These are phyloP conservation scores for Cryptus viduatorius DNA, from an alignment of 2,888 invertebrate species.

Conservation along the genomic window DNA sequence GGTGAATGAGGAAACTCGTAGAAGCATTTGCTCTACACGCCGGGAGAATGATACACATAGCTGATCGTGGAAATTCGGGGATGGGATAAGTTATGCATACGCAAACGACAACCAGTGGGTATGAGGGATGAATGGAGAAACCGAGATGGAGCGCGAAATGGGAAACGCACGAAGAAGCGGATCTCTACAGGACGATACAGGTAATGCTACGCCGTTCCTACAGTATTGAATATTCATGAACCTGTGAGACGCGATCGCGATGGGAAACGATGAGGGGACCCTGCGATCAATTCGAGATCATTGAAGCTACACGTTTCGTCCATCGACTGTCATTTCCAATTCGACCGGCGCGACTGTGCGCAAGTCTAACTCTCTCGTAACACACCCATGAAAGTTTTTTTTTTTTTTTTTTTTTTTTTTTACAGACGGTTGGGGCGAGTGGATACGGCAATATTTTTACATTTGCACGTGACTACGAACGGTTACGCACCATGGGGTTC, in stretches of 20 bases:
- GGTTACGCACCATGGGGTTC: neutral
- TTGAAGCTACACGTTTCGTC: conserved; percentile 36
- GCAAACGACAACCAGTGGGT: too few species aligned
- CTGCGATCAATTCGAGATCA: conserved; percentile 30
- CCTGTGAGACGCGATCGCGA: conserved; percentile 6
- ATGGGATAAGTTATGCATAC: neutral
- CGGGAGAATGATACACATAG: neutral
- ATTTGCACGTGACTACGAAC: neutral
- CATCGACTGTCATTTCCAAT: conserved; percentile 47
- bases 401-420: neutral
- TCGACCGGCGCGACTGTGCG: conserved; percentile 30
- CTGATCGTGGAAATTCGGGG: neutral
- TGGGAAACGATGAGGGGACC: conserved; percentile 14
- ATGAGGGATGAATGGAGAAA: conserved; percentile 3
- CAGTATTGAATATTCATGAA: conserved; percentile 3
- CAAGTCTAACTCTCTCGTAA: conserved; percentile 9
- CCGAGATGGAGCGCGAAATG: neutral
- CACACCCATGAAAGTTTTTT: neutral
- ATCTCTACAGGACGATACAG: neutral
- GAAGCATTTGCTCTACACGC: neutral
- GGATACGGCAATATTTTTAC: neutral
- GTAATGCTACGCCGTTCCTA: conserved; percentile 8
- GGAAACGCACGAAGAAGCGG: neutral
- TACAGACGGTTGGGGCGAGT: neutral
- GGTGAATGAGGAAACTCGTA: neutral